Base-by-base conservation (phyloP, 30 jellyfish, hydroid and myxozoan genomes). In the Chrysaora quinquecirrha region DNA sequence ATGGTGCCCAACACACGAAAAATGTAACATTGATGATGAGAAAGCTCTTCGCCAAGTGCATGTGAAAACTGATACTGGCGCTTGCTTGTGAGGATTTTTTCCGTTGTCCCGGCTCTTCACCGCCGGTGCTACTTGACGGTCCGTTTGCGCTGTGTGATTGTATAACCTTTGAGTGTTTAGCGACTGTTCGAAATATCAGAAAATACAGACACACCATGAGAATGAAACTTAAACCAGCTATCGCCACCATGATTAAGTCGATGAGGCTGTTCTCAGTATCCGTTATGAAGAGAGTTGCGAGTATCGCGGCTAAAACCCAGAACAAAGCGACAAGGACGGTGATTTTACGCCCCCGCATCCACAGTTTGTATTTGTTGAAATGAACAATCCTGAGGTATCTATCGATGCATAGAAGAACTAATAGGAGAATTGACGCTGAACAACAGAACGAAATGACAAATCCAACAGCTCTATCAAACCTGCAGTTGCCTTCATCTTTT, bases 1-100 rank as follows among this genome's bases (percentile, higher is more conserved):
- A 83, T 72, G 94, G 94, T 75, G 54, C 61, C 94, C 94, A 83
- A 68, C 94, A 70, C 33, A 71, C 9, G 48, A 71, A 83, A 60
- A 64, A 72, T 3, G 94, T 71, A 10, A 83, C 32, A 0, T 50
- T 72, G 35, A 83, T 47, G 14, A 83, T 33, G 61, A 83, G 73
- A 9, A 83, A 61, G 34, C 79, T 83, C 46, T 67, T 72, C 1
- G 87, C 94, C 48, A 76, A 31, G 33, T 61, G 88, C 33, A 61
- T 76, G 20, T 76, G 88, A 32, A 47, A 61, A 3, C 78, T 16
- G 31, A 76, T 34, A 0, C 88, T 43, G 6, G 23, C 12, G 27
- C 33, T 30, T n/a, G 66, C 67, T 32, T 66, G 78, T 20, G 54
- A 66, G 11, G 78, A 20, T 32, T 52, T 52, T 19, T 52, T 52